These are phyloP conservation scores for Andrena dorsata DNA, from an alignment of 2,888 invertebrate species.

Conservation along the genomic window DNA sequence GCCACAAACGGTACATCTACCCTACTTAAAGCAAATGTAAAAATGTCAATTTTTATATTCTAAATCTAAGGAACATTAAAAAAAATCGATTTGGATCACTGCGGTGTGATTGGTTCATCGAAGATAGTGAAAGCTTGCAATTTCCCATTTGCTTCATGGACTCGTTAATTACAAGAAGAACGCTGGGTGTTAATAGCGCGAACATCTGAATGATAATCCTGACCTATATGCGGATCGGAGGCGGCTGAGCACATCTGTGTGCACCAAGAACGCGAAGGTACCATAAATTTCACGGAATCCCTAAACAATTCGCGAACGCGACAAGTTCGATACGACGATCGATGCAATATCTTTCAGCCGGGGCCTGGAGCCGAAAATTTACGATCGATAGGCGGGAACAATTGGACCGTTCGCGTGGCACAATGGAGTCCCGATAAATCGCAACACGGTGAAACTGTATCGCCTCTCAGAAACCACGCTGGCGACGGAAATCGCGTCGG, in stretches of 20 bases:
- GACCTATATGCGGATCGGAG: neutral
- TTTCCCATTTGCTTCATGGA: no score
- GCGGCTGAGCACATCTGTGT: neutral
- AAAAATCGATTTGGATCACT: neutral
- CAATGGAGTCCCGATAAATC: conserved; percentile 38
- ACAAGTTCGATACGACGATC: conserved; percentile 45
- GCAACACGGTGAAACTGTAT: conserved; percentile 34
- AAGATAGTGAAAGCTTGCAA: no score
- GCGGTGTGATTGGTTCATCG: no score
- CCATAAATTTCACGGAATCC: conserved; percentile 35
- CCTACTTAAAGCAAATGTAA: no score
- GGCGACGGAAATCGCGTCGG: conserved; percentile 32
- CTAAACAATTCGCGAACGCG: conserved; percentile 48
- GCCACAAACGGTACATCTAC: no score
- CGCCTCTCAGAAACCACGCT: conserved; percentile 22
- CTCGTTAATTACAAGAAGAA: no score
- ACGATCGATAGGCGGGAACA: conserved; percentile 49
- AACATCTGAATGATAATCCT: neutral
- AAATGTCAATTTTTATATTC: neutral
- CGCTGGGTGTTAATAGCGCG: no score
- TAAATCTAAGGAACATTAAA: neutral
- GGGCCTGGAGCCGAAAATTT: conserved; percentile 27
- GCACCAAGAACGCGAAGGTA: neutral
- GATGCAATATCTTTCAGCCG: conserved; percentile 13
- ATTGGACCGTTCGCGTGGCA: conserved; percentile 31